Conservation (phyloP, 2,113 vertebrate genomes). For the Chamaea fasciata region DNA sequence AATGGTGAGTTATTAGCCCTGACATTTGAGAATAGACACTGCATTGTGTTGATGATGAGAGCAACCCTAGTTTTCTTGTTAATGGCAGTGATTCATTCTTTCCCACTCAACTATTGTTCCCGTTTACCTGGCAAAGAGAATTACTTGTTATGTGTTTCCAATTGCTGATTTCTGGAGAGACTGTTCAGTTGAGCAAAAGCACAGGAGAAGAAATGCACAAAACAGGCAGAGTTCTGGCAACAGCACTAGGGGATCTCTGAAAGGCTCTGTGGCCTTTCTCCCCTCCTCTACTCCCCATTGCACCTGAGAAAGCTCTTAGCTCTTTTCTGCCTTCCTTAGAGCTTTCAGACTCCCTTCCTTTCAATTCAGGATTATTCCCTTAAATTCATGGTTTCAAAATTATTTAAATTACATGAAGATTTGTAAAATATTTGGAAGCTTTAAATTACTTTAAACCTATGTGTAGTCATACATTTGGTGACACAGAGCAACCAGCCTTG, state of each 20-base stretch:
- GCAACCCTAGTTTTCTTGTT: slow-evolving; percentile 35
- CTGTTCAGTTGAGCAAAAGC: neutral
- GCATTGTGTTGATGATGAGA: slow-evolving; percentile 47
- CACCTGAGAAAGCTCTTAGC: neutral
- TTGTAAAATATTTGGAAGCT: neutral
- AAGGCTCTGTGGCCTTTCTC: neutral
- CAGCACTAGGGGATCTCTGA: neutral
- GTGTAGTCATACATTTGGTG: neutral
- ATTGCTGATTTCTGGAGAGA: neutral
- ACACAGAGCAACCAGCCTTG: neutral
- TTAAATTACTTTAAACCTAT: neutral
- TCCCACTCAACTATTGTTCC: slow-evolving; percentile 51
- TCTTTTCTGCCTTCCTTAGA: neutral
- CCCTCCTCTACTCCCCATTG: neutral
- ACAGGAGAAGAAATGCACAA: neutral
- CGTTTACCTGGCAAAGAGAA: slow-evolving; percentile 51
- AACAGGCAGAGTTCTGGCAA: neutral
- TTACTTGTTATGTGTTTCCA: slow-evolving; percentile 23
- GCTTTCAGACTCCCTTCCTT: neutral
- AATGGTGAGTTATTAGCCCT: slow-evolving; percentile 47
- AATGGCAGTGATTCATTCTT: slow-evolving; percentile 56
- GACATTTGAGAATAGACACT: slow-evolving; percentile 62
- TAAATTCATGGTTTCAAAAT: neutral
- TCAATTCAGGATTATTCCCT: neutral
- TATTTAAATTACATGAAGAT: neutral